Percentiles rank a stretch among this genome's conserved stretches.
Evolutionary conservation across 1,140 invertebrate genomes (phyloP).

Genomic region (Listronotus bonariensis): DNA sequence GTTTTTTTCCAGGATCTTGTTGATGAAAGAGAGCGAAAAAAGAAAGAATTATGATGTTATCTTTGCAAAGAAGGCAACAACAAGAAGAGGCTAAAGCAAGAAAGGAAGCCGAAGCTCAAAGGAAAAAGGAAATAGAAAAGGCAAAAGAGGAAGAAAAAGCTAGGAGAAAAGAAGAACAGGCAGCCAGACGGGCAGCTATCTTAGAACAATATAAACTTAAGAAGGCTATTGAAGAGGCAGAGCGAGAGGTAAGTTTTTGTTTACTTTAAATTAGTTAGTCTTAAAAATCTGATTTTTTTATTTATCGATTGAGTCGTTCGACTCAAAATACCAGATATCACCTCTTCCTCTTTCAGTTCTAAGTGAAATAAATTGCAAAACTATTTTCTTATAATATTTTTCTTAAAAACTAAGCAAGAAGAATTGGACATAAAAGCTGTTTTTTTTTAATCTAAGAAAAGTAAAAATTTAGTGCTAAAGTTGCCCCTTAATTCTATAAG

Average conservation of each 20-base stretch:
- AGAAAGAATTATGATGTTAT: conserved; percentile 84
- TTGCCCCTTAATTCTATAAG: too few relatives aligned
- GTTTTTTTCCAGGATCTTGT: conserved; percentile 68
- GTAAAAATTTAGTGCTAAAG: too few relatives aligned
- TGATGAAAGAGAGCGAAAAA: conserved; percentile 91
- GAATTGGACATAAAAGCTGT: too few relatives aligned
- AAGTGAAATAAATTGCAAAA: too few relatives aligned
- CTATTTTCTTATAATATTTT: too few relatives aligned
- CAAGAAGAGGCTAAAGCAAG: conserved; percentile 84
- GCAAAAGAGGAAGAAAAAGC: conserved; percentile 82
- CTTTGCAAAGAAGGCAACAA: conserved; percentile 83
- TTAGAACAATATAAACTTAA: conserved; percentile 94
- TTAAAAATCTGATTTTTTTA: too few relatives aligned
- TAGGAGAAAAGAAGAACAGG: conserved; percentile 90
- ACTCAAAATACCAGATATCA: too few relatives aligned
- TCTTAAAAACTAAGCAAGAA: too few relatives aligned
- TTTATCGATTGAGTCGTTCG: too few relatives aligned
- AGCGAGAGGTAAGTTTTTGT: conserved; percentile 71
- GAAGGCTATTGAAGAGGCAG: conserved; percentile 90
- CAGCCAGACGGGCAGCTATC: conserved; percentile 81
- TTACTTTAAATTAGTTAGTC: neutral
- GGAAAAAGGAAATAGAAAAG: conserved; percentile 77
- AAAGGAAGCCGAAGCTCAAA: conserved; percentile 84
- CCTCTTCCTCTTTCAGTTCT: too few relatives aligned
- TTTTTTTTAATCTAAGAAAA: too few relatives aligned